phyloP scores from a whole-genome alignment of 2,113 vertebrate species.

The Hucho hucho region DNA sequence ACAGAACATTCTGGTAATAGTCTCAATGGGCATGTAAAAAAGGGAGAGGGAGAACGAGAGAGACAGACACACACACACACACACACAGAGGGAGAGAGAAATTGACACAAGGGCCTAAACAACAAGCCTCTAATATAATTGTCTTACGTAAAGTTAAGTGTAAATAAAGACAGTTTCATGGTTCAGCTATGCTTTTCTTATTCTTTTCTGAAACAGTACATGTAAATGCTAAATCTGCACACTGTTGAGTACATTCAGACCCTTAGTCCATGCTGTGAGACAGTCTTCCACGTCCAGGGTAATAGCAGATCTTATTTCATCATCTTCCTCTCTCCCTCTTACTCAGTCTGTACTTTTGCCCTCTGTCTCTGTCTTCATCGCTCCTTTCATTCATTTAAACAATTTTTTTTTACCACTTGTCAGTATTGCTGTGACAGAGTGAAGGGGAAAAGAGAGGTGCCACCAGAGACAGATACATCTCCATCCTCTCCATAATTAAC shows the following conservation, averaged over 20 bases:
- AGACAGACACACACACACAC: background rate
- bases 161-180: no score
- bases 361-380: background rate
- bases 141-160: no score
- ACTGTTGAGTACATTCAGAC: no score
- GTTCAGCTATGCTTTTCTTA: no score
- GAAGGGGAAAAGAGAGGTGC: conserved; percentile 11
- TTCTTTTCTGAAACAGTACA: no score
- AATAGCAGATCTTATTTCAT: background rate
- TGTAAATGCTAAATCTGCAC: no score
- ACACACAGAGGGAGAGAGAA: conserved; percentile 5
- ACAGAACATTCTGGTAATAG: background rate
- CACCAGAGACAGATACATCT: conserved; percentile 45
- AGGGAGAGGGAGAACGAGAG: background rate
- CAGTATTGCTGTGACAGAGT: conserved; percentile 2
- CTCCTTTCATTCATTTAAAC: background rate
- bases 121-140: background rate
- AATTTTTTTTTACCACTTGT: background rate
- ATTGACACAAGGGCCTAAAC: background rate
- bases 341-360: background rate
- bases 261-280: no score
- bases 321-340: background rate
- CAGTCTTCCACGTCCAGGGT: no score
- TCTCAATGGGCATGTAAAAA: background rate
- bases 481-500: conserved; percentile 55